Conservation (phyloP, 2,797 vertebrate genomes). For the Oryzias sinensis region DNA sequence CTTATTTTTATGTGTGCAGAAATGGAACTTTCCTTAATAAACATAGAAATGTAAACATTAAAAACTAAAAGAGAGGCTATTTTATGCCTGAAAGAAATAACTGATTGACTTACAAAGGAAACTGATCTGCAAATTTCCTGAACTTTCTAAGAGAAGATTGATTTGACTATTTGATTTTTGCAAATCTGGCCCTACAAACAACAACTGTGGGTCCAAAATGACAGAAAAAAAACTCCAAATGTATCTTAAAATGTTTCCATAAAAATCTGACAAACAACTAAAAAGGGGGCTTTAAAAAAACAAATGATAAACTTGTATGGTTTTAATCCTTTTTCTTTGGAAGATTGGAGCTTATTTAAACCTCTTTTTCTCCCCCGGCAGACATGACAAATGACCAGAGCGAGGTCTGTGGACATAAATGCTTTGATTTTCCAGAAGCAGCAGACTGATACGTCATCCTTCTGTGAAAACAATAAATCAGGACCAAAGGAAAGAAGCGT, state of each 20-base stretch:
- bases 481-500: neutral
- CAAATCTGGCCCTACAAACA: no score
- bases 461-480: constrained; percentile 2
- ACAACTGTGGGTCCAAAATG: neutral
- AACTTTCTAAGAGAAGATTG: no score
- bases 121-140: no score
- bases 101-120: no score
- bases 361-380: neutral
- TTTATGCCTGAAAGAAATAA: no score
- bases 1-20: no score
- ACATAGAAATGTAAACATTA: no score
- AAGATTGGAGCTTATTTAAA: neutral
- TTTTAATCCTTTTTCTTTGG: neutral
- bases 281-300: neutral
- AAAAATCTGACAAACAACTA: no score
- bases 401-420: constrained; percentile 9
- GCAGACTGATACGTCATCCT: neutral
- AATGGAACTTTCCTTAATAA: no score
- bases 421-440: neutral
- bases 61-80: no score
- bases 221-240: no score
- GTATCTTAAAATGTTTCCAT: neutral
- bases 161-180: no score
- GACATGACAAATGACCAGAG: constrained; percentile 4
- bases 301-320: neutral